Conservation (phyloP, 2,113 vertebrate genomes). For the Rhipidura dahli region DNA sequence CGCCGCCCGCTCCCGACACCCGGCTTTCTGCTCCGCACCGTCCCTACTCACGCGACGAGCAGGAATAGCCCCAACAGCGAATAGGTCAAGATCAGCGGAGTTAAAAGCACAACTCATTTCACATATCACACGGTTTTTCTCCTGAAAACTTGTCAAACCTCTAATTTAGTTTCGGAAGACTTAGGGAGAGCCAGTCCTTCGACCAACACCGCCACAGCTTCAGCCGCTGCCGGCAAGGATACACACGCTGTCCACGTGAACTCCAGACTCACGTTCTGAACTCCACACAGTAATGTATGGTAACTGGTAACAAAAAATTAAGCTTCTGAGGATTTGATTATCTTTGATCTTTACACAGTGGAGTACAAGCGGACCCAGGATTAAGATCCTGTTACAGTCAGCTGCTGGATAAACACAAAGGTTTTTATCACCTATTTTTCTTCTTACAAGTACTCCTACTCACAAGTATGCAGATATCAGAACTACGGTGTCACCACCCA, state of each 20-base stretch:
- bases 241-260: no score
- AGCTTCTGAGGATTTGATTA: not conserved
- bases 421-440: not conserved
- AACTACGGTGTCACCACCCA: not conserved
- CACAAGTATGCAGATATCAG: not conserved
- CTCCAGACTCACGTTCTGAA: not conserved
- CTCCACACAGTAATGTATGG: rapidly evolving
- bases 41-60: rapidly evolving
- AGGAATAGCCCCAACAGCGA: not conserved
- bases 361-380: not conserved
- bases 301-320: not conserved
- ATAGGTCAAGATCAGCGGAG: not conserved
- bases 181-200: no score
- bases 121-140: no score
- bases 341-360: not conserved
- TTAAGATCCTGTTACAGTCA: not conserved
- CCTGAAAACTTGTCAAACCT: not conserved
- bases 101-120: rapidly evolving
- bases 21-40: not conserved
- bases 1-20: not conserved
- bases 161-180: not conserved
- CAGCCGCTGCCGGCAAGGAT: not conserved
- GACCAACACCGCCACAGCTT: not conserved
- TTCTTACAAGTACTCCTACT: not conserved
- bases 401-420: not conserved